Evolutionary conservation across 1,140 invertebrate genomes (phyloP), one percentile per base, ranked within the genome.

Genomic region (Mizuhopecten yessoensis): DNA sequence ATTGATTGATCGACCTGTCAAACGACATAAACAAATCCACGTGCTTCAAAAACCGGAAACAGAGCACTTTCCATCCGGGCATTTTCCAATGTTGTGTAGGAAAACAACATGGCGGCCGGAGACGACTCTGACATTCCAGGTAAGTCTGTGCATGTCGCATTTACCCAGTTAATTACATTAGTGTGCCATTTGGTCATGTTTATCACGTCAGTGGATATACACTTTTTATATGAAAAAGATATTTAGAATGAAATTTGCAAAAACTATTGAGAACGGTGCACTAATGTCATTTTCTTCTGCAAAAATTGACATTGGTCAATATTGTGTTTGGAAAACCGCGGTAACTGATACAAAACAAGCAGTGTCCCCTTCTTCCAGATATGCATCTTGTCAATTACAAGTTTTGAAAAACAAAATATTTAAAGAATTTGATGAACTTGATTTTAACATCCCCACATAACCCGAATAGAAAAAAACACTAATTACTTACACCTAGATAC

Each of bases 81-180:
- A 93, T 42, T 91, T 93, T 3, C 7, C n/a, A 92, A 94, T 94
- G 94, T 95, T 96, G 94, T 95, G 94, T 94, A 95, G 94, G 95
- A 94, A 94, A 95, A 94, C 94, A 95, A 94, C 92, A 96, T 96
- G 96, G 95, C 96, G 93, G 91, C 95, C 49, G 93, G 94, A 88
- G 95, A 95, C 89, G 96, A 96, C 91, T 95, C 95, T 86, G 95
- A 95, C 86, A 94, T 96, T 93, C 96, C 96, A 91, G 96, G 96
- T 96, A 92, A 86, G 88, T 89, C 86, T 87, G 86, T 49, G 33
- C 88, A 86, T 90, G 89, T 89, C 86, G 86, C n/a, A 75, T 29
- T 29, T 75, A n/a, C n/a, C 11, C 57, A 75, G 57, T 75, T 75
- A 29, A n/a, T 29, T 75, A 29, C 11, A 75, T 75, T 75, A 3